Evolutionary conservation across 92 coral and sea anemone genomes (phyloP), one percentile per base, ranked within the genome.

Genomic region (Diadumene lineata): DNA sequence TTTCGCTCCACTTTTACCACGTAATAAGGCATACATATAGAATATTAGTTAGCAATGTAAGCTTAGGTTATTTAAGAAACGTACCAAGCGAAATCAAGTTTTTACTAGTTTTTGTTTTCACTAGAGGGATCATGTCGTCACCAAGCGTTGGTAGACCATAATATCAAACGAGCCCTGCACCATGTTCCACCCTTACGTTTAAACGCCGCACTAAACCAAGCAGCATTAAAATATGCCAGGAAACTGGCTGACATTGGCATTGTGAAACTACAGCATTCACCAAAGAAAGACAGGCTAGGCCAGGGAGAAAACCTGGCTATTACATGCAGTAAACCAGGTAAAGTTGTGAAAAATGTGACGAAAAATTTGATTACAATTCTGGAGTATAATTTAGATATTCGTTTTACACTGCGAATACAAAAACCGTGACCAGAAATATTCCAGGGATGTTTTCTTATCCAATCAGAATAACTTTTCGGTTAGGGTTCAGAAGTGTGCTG

Each of bases 241-340:
- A 15, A 19, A 9, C 73, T 84, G 26, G 76, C 77, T 50, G 2
- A 44, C 1, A 21, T 62, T 30, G 75, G 73, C 23, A 51, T 6
- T 29, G 53, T 28, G 3, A 7, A 43, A 0, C 71, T 79, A 2
- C 13, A 56, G 0, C 88, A 84, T 68, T 84, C 88, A 6, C 60
- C 70, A 34, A 58, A 22, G 44, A 6, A 13, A 44, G 22, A 71
- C 16, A 50, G 84, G 46, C 71, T 46, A 19, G 84, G 77, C 2
- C 70, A 72, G 28, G 88, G 88, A 21, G 88, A 84, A 56, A 84
- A 73, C 32, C 56, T 84, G 51, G 80, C 81, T 8, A 0, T 24
- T 27, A 60, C 80, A 17, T 62, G 68, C 68, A 62, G 43, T 62
- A 62, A 31, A 28, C 68, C 68, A 62, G 68, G 68, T 62, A 62